A percentile compares a stretch with the other conserved stretches of the same genome.
Conservation (phyloP, 1,140 invertebrate genomes). For the Drosophila navojoa region DNA sequence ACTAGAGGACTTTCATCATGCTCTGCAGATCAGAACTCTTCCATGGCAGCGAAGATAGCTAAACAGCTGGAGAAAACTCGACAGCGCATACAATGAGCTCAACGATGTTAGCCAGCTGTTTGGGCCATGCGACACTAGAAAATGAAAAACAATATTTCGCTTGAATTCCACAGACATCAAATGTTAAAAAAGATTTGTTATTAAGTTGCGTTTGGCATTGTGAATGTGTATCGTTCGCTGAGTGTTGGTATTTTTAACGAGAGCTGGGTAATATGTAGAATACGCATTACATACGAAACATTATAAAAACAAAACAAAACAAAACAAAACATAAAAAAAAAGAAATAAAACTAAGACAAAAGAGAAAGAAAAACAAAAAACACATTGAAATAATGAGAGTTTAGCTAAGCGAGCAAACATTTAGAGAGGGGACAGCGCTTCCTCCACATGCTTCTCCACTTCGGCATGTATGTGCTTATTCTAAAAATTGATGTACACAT, state of each 20-base stretch:
- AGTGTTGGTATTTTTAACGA: constrained; percentile 6
- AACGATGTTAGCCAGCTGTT: neutral
- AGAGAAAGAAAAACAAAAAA: neutral
- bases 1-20: neutral
- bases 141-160: neutral
- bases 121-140: neutral
- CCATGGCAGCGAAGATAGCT: neutral
- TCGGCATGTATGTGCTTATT: constrained; percentile 26
- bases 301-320: constrained; percentile 10
- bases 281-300: constrained; percentile 11
- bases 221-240: constrained; percentile 8
- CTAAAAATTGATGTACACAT: constrained; percentile 7
- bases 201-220: constrained; percentile 10
- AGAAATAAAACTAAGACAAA: neutral
- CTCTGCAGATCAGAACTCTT: constrained; percentile 3
- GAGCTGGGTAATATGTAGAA: constrained; percentile 14
- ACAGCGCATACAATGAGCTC: constrained; percentile 24
- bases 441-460: constrained; percentile 5
- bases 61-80: constrained; percentile 1
- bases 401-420: constrained; percentile 18
- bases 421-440: neutral
- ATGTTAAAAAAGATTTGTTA: constrained; percentile 11
- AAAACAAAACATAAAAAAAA: constrained; percentile 4
- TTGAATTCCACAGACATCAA: constrained; percentile 10
- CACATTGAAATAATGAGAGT: constrained; percentile 4